Conservation (phyloP, 2,113 vertebrate species). For the Nanger granti region DNA sequence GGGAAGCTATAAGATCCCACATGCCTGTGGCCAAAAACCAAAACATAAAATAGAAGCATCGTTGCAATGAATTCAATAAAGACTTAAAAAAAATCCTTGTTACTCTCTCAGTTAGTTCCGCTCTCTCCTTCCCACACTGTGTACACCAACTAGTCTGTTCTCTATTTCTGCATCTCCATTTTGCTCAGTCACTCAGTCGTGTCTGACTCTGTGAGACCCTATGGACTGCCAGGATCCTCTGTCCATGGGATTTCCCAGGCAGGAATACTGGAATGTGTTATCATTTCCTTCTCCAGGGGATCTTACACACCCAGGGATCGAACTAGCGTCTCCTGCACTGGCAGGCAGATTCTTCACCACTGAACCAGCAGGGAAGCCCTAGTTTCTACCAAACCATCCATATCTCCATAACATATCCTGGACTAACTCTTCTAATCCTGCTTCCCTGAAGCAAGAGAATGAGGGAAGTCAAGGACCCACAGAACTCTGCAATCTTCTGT, state of each 20-base stretch:
- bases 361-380: not conserved
- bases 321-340: not conserved
- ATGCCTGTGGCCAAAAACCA: not conserved
- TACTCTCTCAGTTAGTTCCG: not conserved
- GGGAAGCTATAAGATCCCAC: not conserved
- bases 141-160: not conserved
- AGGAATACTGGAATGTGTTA: not conserved
- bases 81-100: not conserved
- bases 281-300: not conserved
- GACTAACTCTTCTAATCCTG: not conserved
- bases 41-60: not conserved
- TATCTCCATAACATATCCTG: not conserved
- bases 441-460: not conserved
- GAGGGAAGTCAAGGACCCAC: not conserved
- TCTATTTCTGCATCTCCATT: not conserved
- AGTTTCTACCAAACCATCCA: not conserved
- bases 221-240: not conserved
- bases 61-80: not conserved
- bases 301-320: not conserved
- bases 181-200: not conserved
- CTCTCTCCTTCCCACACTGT: not conserved
- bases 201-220: not conserved
- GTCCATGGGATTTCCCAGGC: not conserved
- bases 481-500: not conserved
- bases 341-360: not conserved